phyloP scores from a whole-genome alignment of 2,888 invertebrate species.

The Trissoscelio sp. region DNA sequence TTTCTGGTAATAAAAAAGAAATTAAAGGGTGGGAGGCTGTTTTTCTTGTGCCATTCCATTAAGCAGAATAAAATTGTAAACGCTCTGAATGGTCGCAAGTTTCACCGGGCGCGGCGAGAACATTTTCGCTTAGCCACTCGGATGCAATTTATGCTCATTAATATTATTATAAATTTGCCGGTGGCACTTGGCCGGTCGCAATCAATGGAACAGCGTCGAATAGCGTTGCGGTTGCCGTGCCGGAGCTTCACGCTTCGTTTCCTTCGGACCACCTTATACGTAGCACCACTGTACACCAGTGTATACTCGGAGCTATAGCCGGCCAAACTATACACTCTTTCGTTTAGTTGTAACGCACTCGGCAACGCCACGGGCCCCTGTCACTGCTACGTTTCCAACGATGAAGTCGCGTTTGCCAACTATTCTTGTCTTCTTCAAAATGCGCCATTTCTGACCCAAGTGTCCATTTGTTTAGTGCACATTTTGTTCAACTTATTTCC shows the following conservation, averaged over 20 bases:
- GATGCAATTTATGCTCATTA: conserved; percentile 56
- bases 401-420: conserved; percentile 47
- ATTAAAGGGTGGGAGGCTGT: conserved; percentile 2
- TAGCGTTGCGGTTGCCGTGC: conserved; percentile 62
- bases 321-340: conserved; percentile 40
- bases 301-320: conserved; percentile 16
- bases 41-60: conserved; percentile 45
- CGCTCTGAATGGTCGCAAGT: conserved; percentile 58
- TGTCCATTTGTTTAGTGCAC: background rate
- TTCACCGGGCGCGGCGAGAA: conserved; percentile 50
- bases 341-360: conserved; percentile 74
- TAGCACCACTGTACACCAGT: conserved; percentile 32
- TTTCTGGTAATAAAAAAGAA: conserved; percentile 49
- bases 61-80: conserved; percentile 49
- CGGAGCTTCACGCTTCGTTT: conserved; percentile 70
- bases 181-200: conserved; percentile 64
- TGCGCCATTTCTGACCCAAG: conserved; percentile 30
- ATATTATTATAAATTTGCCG: conserved; percentile 62
- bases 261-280: conserved; percentile 70
- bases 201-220: conserved; percentile 65
- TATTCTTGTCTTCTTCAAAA: conserved; percentile 38
- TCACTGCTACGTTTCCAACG: conserved; percentile 50
- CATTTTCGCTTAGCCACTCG: conserved; percentile 20
- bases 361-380: conserved; percentile 75
- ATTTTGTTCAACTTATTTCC: background rate